Base-by-base conservation (phyloP, 2,797 vertebrate genomes). In the Spondyliosoma cantharus region DNA sequence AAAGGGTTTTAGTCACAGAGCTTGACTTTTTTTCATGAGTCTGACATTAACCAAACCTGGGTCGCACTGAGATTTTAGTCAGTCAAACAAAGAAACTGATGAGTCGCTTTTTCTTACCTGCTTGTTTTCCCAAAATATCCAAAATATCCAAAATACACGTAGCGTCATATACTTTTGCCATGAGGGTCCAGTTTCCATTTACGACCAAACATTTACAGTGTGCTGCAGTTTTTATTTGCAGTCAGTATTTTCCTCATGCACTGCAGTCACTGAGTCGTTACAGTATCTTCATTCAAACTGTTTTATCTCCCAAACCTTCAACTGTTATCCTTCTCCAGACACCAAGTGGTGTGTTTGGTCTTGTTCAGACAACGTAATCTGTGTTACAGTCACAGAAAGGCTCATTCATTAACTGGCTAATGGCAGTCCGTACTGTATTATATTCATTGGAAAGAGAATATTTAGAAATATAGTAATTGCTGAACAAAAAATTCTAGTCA, bases 1-100 rank as follows among this genome's bases (percentile, higher is more conserved):
- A 59, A 22, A 78, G 67, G 61, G 45, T 54, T 81, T 67, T 66
- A 86, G 67, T 75, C 70, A 77, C 65, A 67, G 74, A 56, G 68
- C 53, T 71, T 71, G 65, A 78, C 56, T 29, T 77, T 77, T 64
- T 74, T 61, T 77, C 25, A n/a, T 66, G 24, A 71, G 64, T 58
- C 69, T 71, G 54, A 72, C 49, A 64, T 80, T 19, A 74, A 57
- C 49, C 37, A 42, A 74, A 74, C 78, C 49, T 19, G 32, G 60
- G 49, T 43, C 14, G 2, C 49, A 46, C 42, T 50, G 6, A 74
- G 56, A 52, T 64, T 63, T 53, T 45, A 70, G 64, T 63, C 46
- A 27, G 19, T 59, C 20, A 62, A 62, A 46, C n/a, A 19, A 76
- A 7, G 32, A 15, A 71, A 24, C 24, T 16, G 16, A 61, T 3